These are phyloP conservation scores for Hydropotes inermis DNA, from an alignment of 2,113 vertebrate species.

Conservation along the genomic window DNA sequence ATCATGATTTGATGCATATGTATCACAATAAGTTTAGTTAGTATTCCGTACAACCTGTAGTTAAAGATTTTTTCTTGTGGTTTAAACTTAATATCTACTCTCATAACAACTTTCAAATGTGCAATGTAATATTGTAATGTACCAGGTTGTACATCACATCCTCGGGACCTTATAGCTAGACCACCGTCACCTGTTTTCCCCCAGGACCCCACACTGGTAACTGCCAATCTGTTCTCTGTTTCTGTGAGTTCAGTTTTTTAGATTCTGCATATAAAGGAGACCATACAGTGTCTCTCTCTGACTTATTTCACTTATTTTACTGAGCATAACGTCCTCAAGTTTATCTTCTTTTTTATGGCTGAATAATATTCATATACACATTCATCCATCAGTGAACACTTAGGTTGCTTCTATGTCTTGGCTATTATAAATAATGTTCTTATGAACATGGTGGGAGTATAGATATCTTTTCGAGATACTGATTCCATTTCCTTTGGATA, in stretches of 20 bases:
- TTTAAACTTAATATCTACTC: not conserved
- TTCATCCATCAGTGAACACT: not conserved
- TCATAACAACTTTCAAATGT: not conserved
- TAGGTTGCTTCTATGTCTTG: not conserved
- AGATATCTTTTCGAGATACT: too few relatives aligned
- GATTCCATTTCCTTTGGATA: not conserved
- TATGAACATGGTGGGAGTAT: not conserved
- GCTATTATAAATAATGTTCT: not conserved
- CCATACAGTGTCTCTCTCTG: not conserved
- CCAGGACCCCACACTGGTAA: not conserved
- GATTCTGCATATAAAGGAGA: not conserved
- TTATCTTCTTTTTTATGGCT: not conserved
- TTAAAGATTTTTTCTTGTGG: not conserved
- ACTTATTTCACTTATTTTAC: not conserved
- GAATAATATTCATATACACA: not conserved
- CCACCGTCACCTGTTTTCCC: too few relatives aligned
- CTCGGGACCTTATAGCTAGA: not conserved
- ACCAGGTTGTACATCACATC: rapidly evolving
- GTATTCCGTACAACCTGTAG: not conserved
- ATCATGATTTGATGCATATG: not conserved
- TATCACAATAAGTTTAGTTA: not conserved
- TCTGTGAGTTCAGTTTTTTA: not conserved
- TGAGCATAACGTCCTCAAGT: not conserved
- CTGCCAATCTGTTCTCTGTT: not conserved
- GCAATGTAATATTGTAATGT: rapidly evolving